Conservation (phyloP, 2,888 invertebrate genomes). For the Psylliodes chrysocephalus region DNA sequence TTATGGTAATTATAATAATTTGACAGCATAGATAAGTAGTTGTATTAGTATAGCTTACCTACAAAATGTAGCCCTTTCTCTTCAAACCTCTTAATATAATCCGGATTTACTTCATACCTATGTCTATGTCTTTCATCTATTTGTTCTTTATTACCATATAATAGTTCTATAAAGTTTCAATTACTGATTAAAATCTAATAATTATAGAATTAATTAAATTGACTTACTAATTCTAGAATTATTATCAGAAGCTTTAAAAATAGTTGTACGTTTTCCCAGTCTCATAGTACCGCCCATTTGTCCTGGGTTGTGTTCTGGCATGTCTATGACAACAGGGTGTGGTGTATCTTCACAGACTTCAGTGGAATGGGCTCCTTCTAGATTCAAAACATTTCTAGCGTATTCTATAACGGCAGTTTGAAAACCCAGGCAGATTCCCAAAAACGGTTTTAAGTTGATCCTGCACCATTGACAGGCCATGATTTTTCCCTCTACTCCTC, state of each 20-base stretch:
- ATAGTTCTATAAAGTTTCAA: conserved; percentile 71
- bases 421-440: conserved; percentile 97
- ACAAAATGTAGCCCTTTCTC: conserved; percentile 89
- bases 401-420: conserved; percentile 98
- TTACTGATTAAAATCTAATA: not conserved
- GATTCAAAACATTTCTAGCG: conserved; percentile 83
- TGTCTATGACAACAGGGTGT: conserved; percentile 92
- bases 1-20: too few relatives aligned
- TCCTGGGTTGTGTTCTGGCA: conserved; percentile 97
- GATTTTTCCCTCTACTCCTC: conserved; percentile 97
- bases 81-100: conserved; percentile 81
- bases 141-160: conserved; percentile 80
- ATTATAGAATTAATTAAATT: not conserved
- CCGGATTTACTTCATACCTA: conserved; percentile 96
- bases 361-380: conserved; percentile 84
- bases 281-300: conserved; percentile 96
- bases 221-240: conserved; percentile 72
- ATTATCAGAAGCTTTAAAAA: conserved; percentile 72
- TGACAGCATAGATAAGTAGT: too few relatives aligned
- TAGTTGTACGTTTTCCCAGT: conserved; percentile 90
- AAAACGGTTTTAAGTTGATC: conserved; percentile 86
- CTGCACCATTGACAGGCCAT: conserved; percentile 94
- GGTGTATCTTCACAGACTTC: conserved; percentile 71
- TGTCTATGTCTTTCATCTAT: conserved; percentile 97
- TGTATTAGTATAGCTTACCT: conserved; percentile 68